Evolutionary conservation across 2,797 vertebrate genomes (phyloP), one percentile per base, ranked within the genome.

Genomic region (Sebastes flavidus): DNA sequence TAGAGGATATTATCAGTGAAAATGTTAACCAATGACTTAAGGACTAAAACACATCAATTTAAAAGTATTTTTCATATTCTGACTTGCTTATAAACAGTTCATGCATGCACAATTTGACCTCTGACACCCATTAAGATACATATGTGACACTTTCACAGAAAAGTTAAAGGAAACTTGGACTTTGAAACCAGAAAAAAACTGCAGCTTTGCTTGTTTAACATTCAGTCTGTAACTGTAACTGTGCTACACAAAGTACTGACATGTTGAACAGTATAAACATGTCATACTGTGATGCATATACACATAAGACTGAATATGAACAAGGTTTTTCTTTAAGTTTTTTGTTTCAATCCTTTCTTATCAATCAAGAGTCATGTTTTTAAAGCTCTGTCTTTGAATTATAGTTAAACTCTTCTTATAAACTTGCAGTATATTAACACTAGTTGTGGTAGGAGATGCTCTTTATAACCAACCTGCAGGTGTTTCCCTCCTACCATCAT

Each of bases 391-490:
- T 16, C n/a, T 72, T 24, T 38, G 30, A 27, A 20, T 29, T 60
- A 1, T 7, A 24, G 29, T 74, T 5, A 69, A 38, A 49, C 13
- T 20, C 36, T 12, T 24, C 4, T 9, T 2, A 32, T 12, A 8
- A 42, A 75, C 6, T 0, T 2, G 1, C 20, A 49, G 0, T n/a
- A 22, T 34, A 10, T 27, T 34, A 1, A 22, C 3, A 12, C 1
- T 2, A 12, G 16, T 4, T 20, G 13, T 27, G 18, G 24, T 6
- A 32, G 9, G 11, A 29, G 24, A 22, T 27, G 6, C 4, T 36
- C 6, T 34, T 14, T 18, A 5, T n/a, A 18, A 77, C 72, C n/a
- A 2, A 86, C 85, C 78, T 83, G 73, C 74, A 60, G 76, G 7
- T 13, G 74, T 62, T 80, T 76, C 52, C 27, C 30, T 58, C 18